Percentiles rank a stretch among this genome's conserved stretches.
Evolutionary conservation across 2,113 vertebrate genomes (phyloP).

Genomic region (Pantherophis guttatus): DNA sequence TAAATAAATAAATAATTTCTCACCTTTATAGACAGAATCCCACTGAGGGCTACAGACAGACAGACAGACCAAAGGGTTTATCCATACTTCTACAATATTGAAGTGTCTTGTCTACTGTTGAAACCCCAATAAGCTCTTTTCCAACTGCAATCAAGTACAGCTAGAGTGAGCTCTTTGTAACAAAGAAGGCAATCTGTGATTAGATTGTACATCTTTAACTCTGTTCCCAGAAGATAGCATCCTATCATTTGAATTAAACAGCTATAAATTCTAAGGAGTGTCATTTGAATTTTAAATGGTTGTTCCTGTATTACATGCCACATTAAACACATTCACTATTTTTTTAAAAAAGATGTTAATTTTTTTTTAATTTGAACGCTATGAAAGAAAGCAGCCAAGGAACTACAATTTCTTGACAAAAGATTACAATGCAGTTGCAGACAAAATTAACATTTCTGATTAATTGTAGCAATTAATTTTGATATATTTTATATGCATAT

Average conservation of each 20-base stretch:
- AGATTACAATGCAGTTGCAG: background rate
- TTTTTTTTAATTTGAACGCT: background rate
- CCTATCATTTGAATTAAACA: background rate
- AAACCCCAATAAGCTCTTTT: background rate
- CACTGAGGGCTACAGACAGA: background rate
- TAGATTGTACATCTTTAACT: background rate
- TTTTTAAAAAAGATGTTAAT: background rate
- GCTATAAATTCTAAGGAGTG: background rate
- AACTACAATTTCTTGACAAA: background rate
- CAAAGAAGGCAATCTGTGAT: background rate
- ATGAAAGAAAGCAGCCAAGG: background rate
- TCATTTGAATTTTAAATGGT: slow-evolving; percentile 13
- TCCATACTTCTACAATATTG: background rate
- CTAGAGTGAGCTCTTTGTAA: background rate
- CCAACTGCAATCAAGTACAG: background rate
- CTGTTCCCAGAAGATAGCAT: background rate
- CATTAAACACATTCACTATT: slow-evolving; percentile 23
- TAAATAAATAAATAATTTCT: background rate
- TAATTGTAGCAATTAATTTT: background rate
- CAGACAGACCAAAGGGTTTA: background rate
- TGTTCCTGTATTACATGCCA: slow-evolving; percentile 3
- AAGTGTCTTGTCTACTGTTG: background rate
- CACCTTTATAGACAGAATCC: background rate
- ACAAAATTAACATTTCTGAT: accelerated
- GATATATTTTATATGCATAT: background rate